Percentiles rank a stretch among this genome's conserved stretches.
phyloP scores from a whole-genome alignment of 2,113 vertebrate genomes.

The Eidolon helvum region DNA sequence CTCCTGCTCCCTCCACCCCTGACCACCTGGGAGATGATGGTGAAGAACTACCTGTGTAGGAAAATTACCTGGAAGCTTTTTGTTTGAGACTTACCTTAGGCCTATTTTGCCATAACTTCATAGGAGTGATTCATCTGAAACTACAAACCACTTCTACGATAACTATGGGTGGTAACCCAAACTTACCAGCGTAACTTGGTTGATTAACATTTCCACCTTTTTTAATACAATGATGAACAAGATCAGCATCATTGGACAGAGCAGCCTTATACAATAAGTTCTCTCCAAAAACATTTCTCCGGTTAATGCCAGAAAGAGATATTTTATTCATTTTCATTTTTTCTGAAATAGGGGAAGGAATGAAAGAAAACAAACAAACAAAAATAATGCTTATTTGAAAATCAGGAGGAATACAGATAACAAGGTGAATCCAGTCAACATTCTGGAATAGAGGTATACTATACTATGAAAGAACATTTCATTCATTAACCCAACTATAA shows the following conservation, averaged over 20 bases:
- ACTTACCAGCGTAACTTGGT: conserved; percentile 86
- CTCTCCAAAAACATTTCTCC: conserved; percentile 84
- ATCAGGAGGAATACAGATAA: conserved; percentile 1
- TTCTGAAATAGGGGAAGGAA: conserved; percentile 63
- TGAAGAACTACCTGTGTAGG: not conserved
- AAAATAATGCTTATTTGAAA: conserved; percentile 48
- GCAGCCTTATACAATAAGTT: conserved; percentile 84
- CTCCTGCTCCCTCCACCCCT: not conserved
- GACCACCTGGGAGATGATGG: not conserved
- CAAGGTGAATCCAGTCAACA: not conserved
- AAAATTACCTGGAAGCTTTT: not conserved
- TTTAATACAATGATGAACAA: conserved; percentile 80
- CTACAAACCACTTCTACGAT: not conserved
- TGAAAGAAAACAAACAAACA: conserved; percentile 50
- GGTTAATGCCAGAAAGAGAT: conserved; percentile 71
- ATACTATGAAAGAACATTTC: conserved; percentile 1
- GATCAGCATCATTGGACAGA: conserved; percentile 64
- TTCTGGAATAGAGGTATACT: not conserved
- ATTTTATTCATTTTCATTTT: conserved; percentile 10
- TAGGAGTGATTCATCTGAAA: not conserved
- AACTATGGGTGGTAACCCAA: not conserved
- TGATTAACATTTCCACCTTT: conserved; percentile 82
- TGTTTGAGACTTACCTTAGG: not conserved
- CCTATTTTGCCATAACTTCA: not conserved
- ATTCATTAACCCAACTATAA: not conserved